Conservation (phyloP, 2,797 vertebrate species). For the Chloroceryle amazona region DNA sequence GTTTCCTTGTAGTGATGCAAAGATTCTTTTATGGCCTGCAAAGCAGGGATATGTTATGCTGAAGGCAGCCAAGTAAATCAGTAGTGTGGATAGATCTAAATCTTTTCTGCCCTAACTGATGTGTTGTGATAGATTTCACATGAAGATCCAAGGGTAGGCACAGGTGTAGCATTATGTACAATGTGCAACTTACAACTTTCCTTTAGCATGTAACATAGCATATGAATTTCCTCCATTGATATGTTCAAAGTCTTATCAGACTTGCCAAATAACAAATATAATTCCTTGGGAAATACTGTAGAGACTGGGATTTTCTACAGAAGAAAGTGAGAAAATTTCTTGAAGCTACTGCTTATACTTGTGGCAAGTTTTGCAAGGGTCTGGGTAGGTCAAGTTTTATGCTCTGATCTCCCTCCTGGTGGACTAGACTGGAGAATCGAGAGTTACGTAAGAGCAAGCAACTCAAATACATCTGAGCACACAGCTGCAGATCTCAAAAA, state of each 20-base stretch:
- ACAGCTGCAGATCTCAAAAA: not conserved
- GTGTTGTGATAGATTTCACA: not conserved
- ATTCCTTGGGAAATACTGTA: not conserved
- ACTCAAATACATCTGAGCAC: not conserved
- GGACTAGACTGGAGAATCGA: not conserved
- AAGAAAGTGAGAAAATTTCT: not conserved
- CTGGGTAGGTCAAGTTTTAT: not conserved
- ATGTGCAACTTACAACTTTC: not conserved
- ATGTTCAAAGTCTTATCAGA: not conserved
- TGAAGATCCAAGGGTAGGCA: not conserved
- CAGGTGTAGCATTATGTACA: accelerated
- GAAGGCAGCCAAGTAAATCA: not conserved
- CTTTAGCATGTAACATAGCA: not conserved
- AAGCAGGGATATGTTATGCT: not conserved
- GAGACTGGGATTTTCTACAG: not conserved
- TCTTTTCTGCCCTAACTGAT: not conserved
- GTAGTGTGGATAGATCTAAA: too few species aligned
- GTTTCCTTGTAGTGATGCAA: too few species aligned
- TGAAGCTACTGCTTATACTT: not conserved
- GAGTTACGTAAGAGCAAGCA: not conserved
- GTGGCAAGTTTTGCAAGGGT: not conserved
- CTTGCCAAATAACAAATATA: not conserved
- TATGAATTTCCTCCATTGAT: not conserved
- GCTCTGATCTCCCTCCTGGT: not conserved
- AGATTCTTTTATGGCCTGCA: not conserved